Evolutionary conservation across 2,113 vertebrate species (phyloP).

Genomic region (Sclerurus mexicanus): DNA sequence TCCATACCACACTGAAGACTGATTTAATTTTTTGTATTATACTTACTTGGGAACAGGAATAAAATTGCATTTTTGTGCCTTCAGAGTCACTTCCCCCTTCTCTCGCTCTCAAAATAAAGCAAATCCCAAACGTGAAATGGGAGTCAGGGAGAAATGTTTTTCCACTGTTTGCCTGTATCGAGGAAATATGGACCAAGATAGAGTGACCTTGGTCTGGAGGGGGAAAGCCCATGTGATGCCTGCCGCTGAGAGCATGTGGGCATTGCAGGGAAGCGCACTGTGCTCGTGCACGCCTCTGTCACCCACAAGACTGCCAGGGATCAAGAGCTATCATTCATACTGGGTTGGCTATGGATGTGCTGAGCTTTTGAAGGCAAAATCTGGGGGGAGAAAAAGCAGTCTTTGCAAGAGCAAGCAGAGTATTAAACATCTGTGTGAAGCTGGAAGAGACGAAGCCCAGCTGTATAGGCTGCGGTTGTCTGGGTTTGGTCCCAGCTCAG

Average conservation of each 20-base stretch:
- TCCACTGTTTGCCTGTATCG: background rate
- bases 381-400: background rate
- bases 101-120: background rate
- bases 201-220: background rate
- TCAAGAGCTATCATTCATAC: fast-evolving
- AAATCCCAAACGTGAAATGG: background rate
- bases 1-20: background rate
- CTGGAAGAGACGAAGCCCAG: background rate
- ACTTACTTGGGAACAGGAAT: background rate
- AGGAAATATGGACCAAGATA: background rate
- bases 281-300: background rate
- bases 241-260: fast-evolving
- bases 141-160: background rate
- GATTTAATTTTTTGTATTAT: background rate
- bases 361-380: background rate
- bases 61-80: background rate
- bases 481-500: background rate
- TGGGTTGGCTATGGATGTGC: background rate
- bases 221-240: background rate
- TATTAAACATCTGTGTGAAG: slow-evolving; percentile 24
- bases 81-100: background rate
- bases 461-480: background rate
- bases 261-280: fast-evolving
- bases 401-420: background rate
- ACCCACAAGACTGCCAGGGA: fast-evolving